Conservation (phyloP, 2,888 invertebrate species). For the Himalopsyche kuldschensis region DNA sequence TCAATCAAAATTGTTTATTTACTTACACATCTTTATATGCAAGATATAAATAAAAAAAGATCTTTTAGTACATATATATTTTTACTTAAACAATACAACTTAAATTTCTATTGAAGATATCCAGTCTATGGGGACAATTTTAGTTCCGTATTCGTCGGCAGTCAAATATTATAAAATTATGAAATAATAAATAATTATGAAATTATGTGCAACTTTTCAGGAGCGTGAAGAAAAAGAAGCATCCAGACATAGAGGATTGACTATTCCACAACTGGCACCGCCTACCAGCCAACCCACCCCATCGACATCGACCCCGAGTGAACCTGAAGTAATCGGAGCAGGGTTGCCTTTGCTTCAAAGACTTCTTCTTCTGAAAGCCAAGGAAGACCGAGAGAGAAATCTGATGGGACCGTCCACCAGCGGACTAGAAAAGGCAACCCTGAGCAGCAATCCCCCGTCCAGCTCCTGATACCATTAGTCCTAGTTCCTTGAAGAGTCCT, state of each 20-base stretch:
- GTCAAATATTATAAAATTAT: too few relatives aligned
- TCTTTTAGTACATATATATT: too few relatives aligned
- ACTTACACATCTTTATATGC: too few relatives aligned
- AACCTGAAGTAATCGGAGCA: constrained; percentile 68
- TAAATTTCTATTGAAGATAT: too few relatives aligned
- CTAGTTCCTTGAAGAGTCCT: constrained; percentile 57
- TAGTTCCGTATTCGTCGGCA: too few relatives aligned
- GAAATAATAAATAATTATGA: too few relatives aligned
- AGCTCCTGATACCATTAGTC: constrained; percentile 59
- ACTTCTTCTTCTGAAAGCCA: constrained; percentile 73
- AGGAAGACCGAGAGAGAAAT: constrained; percentile 66
- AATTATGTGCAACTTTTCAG: too few relatives aligned
- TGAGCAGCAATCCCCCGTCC: constrained; percentile 54
- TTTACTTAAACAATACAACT: too few relatives aligned
- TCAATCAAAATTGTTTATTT: too few relatives aligned
- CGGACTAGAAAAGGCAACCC: constrained; percentile 30
- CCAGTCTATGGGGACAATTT: too few relatives aligned
- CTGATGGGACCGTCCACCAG: constrained; percentile 43
- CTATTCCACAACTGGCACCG: constrained; percentile 45
- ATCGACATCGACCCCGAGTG: constrained; percentile 60
- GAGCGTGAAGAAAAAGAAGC: constrained; percentile 58
- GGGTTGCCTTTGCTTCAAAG: constrained; percentile 75
- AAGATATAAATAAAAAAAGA: too few relatives aligned
- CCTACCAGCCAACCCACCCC: constrained; percentile 64
- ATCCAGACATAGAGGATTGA: constrained; percentile 40